These are phyloP conservation scores for Hartigia nigra DNA, from an alignment of 2,888 invertebrate genomes.

Conservation along the genomic window DNA sequence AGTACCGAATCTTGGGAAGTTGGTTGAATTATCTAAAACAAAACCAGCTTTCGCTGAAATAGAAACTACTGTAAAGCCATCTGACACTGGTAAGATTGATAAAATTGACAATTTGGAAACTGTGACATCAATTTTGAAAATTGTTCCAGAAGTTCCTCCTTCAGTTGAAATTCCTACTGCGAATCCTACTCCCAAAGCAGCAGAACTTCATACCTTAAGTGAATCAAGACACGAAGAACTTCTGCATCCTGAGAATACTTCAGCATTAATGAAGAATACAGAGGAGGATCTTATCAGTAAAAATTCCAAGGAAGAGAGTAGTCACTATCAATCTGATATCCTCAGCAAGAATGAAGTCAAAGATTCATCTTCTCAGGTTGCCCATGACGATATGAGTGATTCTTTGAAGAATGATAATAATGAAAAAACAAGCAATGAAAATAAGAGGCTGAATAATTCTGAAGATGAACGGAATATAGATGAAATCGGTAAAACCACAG, in stretches of 20 bases:
- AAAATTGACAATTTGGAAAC: neutral
- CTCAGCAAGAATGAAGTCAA: neutral
- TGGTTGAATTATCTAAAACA: slow-evolving; percentile 16
- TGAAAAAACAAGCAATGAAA: neutral
- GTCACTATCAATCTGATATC: neutral
- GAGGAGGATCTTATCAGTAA: neutral
- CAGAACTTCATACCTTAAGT: neutral
- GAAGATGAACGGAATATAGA: neutral
- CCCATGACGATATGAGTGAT: neutral
- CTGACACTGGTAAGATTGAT: neutral
- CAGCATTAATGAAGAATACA: neutral
- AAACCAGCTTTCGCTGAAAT: neutral
- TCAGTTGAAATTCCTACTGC: neutral
- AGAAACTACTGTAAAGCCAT: neutral
- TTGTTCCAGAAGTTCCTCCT: neutral
- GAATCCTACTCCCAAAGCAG: neutral
- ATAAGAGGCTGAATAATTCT: neutral
- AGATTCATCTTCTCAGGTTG: neutral
- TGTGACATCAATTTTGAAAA: neutral
- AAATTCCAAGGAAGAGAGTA: neutral
- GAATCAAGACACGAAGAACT: neutral
- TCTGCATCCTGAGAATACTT: neutral
- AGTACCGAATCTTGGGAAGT: neutral
- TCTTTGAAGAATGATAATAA: neutral
- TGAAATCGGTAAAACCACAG: neutral